phyloP scores from a whole-genome alignment of 2,888 invertebrate species.

The Tricholauxania praeusta region DNA sequence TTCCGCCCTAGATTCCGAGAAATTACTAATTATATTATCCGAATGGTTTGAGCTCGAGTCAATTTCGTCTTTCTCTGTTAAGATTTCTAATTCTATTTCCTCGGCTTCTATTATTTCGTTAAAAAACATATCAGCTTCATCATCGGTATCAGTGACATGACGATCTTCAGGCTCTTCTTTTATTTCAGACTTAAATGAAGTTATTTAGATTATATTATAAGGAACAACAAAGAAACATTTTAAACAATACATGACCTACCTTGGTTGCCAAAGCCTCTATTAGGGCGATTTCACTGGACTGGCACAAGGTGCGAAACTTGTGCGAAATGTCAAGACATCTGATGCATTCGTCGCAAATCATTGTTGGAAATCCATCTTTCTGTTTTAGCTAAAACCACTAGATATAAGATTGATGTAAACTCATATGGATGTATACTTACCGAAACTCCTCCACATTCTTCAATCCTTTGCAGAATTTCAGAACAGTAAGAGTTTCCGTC shows the following conservation, averaged over 20 bases:
- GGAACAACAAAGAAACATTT: too few relatives aligned
- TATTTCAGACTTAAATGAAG: conserved; percentile 53
- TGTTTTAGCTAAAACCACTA: neutral
- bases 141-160: neutral
- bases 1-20: too few relatives aligned
- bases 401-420: neutral
- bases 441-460: conserved; percentile 62
- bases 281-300: too few relatives aligned
- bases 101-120: conserved; percentile 59
- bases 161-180: conserved; percentile 56
- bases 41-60: neutral
- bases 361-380: too few relatives aligned
- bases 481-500: conserved; percentile 52
- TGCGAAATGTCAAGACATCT: too few relatives aligned
- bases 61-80: conserved; percentile 34
- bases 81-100: conserved; percentile 53
- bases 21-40: too few relatives aligned
- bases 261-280: too few relatives aligned
- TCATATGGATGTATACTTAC: conserved; percentile 42
- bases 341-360: too few relatives aligned
- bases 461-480: conserved; percentile 59
- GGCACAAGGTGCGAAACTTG: too few relatives aligned
- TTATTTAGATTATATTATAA: neutral
- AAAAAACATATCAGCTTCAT: conserved; percentile 35
- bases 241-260: too few relatives aligned